A percentile compares a stretch with the other conserved stretches of the same genome.
Conservation (phyloP, 1,140 invertebrate genomes). For the Megalopta genalis region DNA sequence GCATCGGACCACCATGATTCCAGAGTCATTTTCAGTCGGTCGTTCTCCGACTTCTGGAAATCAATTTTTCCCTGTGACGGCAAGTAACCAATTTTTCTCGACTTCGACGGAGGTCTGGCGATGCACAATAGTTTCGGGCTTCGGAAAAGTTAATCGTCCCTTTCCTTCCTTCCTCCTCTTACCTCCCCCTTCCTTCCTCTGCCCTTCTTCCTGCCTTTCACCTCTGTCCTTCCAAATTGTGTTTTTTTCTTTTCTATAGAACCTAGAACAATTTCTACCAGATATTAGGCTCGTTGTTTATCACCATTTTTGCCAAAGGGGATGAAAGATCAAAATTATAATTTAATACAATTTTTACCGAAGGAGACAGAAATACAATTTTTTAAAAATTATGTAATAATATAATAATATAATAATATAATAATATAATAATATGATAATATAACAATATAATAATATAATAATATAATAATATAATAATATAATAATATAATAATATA, state of each 20-base stretch:
- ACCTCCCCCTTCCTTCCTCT: background rate
- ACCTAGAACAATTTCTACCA: too few species aligned
- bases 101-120: constrained; percentile 61
- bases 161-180: constrained; percentile 18
- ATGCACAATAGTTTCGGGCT: constrained; percentile 9
- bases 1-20: constrained; percentile 39
- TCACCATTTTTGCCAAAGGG: too few species aligned
- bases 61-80: constrained; percentile 56
- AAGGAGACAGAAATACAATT: too few species aligned
- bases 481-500: too few species aligned
- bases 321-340: too few species aligned
- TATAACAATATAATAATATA: too few species aligned
- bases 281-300: too few species aligned
- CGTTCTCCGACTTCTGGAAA: constrained; percentile 54
- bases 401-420: too few species aligned
- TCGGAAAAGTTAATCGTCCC: constrained; percentile 51
- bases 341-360: too few species aligned
- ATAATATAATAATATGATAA: too few species aligned
- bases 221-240: background rate
- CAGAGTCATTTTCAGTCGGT: constrained; percentile 37
- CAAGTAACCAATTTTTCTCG: constrained; percentile 60
- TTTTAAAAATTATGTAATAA: too few species aligned
- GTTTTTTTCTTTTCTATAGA: background rate
- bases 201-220: background rate
- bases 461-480: too few species aligned